Evolutionary conservation across 2,888 invertebrate genomes (phyloP).

Genomic region (Ecliptopera silaceata): DNA sequence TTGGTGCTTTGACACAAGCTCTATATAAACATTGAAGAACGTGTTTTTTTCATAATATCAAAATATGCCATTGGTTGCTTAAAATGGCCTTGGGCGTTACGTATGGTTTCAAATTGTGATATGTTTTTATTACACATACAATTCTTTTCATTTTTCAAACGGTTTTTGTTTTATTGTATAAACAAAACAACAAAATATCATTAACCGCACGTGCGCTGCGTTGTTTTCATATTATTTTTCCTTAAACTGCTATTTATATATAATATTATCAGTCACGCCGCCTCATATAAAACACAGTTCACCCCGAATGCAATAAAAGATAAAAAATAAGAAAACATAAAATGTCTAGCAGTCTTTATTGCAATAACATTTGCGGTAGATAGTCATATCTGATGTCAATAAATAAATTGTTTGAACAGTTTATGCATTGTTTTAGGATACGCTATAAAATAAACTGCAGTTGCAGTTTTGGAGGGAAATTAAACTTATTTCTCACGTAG

Average conservation of each 20-base stretch:
- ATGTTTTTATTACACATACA: too few species aligned
- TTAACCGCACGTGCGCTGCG: slow-evolving; percentile 53
- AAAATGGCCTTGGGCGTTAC: too few species aligned
- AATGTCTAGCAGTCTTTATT: slow-evolving; percentile 63
- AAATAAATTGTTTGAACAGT: slow-evolving; percentile 62
- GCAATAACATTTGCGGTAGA: slow-evolving; percentile 57
- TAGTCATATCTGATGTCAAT: slow-evolving; percentile 66
- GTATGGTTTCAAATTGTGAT: too few species aligned
- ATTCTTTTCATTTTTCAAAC: too few species aligned
- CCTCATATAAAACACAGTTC: slow-evolving; percentile 28
- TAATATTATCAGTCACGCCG: slow-evolving; percentile 58
- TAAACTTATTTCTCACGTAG: slow-evolving; percentile 15
- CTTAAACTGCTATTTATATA: slow-evolving; percentile 39
- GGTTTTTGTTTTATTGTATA: too few species aligned
- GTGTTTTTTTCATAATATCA: too few species aligned
- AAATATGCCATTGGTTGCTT: too few species aligned
- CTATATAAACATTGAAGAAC: too few species aligned
- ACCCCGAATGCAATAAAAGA: slow-evolving; percentile 69
- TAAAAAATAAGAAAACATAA: slow-evolving; percentile 66
- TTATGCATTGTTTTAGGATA: slow-evolving; percentile 23
- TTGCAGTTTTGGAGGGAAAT: slow-evolving; percentile 3
- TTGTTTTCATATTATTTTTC: slow-evolving; percentile 34
- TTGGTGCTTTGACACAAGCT: too few species aligned
- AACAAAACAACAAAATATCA: slow-evolving; percentile 41
- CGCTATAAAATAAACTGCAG: slow-evolving; percentile 4